These are phyloP conservation scores for Dysdera silvatica DNA, from an alignment of 1,140 invertebrate genomes.

Conservation along the genomic window DNA sequence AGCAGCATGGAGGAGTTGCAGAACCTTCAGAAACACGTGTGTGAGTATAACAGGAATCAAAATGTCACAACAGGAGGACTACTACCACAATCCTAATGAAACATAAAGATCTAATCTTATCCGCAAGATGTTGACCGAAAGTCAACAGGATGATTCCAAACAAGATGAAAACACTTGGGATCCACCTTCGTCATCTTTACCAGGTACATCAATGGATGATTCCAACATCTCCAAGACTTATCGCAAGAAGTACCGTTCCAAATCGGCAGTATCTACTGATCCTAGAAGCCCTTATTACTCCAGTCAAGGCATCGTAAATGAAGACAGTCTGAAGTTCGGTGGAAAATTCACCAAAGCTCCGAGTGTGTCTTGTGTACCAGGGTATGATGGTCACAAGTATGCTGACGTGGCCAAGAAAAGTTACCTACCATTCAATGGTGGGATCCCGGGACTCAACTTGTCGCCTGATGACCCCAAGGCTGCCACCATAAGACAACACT, in stretches of 20 bases:
- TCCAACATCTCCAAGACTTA: conserved; percentile 14
- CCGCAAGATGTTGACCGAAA: too few species aligned
- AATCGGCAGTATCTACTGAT: conserved; percentile 26
- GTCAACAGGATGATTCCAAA: too few species aligned
- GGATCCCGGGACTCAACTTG: conserved; percentile 29
- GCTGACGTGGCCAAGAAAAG: neutral
- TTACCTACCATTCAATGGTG: conserved; percentile 24
- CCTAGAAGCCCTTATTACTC: conserved; percentile 23
- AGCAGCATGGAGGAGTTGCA: too few species aligned
- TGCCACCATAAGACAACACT: conserved; percentile 50
- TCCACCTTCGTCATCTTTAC: conserved; percentile 12
- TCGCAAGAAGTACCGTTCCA: conserved; percentile 27
- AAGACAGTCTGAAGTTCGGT: conserved; percentile 9
- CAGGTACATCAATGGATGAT: conserved; percentile 18
- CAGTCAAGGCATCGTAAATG: conserved; percentile 4
- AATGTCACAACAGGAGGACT: too few species aligned
- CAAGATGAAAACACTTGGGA: conserved; percentile 20
- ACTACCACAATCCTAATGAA: too few species aligned
- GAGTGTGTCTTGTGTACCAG: conserved; percentile 24
- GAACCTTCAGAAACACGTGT: too few species aligned
- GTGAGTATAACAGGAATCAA: too few species aligned
- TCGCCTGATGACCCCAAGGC: conserved; percentile 30
- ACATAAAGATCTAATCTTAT: too few species aligned
- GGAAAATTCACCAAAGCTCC: conserved; percentile 13
- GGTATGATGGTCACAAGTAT: conserved; percentile 9